Evolutionary conservation across 1,140 invertebrate genomes (phyloP).

Genomic region (Drosophila subpulchrella): DNA sequence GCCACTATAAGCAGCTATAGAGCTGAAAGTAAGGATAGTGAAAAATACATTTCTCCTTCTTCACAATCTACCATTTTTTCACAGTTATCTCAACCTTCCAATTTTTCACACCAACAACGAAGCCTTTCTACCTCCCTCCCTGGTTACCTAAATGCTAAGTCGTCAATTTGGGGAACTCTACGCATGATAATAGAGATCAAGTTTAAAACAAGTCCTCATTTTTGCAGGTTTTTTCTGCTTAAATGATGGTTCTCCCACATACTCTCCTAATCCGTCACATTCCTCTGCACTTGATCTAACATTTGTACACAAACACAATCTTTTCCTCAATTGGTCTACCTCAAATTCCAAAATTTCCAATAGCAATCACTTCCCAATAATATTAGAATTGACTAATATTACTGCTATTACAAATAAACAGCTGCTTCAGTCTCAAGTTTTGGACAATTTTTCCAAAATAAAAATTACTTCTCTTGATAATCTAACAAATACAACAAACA

Average conservation of each 20-base stretch:
- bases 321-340: neutral
- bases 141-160: conserved; percentile 1
- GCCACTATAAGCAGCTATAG: too few relatives aligned
- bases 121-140: neutral
- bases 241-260: conserved; percentile 1
- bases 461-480: neutral
- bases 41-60: neutral
- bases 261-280: neutral
- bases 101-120: neutral
- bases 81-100: conserved; percentile 1
- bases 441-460: conserved; percentile 1
- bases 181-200: conserved; percentile 1
- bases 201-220: conserved; percentile 1
- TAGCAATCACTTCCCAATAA: neutral
- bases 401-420: neutral
- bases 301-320: neutral
- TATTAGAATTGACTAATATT: neutral
- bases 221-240: neutral
- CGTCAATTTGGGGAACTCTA: conserved; percentile 2
- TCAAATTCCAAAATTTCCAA: conserved; percentile 3
- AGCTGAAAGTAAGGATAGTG: neutral
- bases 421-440: neutral
- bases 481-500: neutral
- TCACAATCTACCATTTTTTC: neutral
- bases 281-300: conserved; percentile 1